A percentile compares a stretch with the other conserved stretches of the same genome.
Conservation (phyloP, 2,797 vertebrate species). For the Leptoclinus maculatus region DNA sequence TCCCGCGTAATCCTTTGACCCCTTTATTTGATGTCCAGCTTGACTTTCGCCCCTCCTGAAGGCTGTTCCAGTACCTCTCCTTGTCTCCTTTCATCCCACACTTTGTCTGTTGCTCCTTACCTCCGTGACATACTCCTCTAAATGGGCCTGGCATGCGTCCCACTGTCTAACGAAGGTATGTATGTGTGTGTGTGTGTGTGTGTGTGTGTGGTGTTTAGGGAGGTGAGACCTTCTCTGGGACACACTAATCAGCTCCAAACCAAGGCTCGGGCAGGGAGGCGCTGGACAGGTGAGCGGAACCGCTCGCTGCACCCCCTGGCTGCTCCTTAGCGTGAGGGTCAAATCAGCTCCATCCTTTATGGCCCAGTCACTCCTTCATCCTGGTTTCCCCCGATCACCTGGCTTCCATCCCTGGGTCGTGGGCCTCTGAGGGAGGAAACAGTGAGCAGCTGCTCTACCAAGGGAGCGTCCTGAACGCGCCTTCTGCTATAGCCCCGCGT, state of each 20-base stretch:
- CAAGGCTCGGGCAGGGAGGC: constrained; percentile 52
- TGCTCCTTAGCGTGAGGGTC: constrained; percentile 67
- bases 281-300: constrained; percentile 77
- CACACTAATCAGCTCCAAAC: constrained; percentile 81
- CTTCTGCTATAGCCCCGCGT: constrained; percentile 73
- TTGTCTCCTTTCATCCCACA: constrained; percentile 48
- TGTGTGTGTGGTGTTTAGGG: constrained; percentile 74
- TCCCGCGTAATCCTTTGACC: constrained; percentile 35
- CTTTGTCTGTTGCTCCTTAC: constrained; percentile 70
- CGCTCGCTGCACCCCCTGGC: constrained; percentile 51
- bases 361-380: constrained; percentile 64
- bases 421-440: constrained; percentile 56
- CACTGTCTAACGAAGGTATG: constrained; percentile 71
- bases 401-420: constrained; percentile 57
- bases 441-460: constrained; percentile 79
- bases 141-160: constrained; percentile 76
- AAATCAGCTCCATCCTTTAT: constrained; percentile 70
- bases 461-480: constrained; percentile 72
- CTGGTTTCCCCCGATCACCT: constrained; percentile 59
- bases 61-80: constrained; percentile 20
- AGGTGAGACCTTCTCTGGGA: constrained; percentile 76
- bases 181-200: constrained; percentile 58
- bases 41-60: constrained; percentile 16
- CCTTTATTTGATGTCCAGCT: constrained; percentile 31
- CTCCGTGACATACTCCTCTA: constrained; percentile 70